These are phyloP conservation scores for Gymnoscopelus microlampas DNA, from an alignment of 2,797 vertebrate species.

Conservation along the genomic window DNA sequence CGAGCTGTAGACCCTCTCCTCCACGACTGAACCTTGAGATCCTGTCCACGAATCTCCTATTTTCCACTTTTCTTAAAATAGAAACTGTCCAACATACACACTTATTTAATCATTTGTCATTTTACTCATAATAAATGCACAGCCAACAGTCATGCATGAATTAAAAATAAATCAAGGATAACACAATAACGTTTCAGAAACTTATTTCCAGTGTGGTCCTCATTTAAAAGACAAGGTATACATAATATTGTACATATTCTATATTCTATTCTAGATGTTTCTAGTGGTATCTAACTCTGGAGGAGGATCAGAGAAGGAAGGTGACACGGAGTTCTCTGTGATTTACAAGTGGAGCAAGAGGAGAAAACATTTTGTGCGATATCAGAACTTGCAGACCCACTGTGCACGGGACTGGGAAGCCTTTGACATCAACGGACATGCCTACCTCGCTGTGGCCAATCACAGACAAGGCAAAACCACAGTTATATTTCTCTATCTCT, in stretches of 20 bases:
- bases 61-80: too few species aligned
- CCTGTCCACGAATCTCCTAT: too few species aligned
- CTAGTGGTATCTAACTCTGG: conserved; percentile 94
- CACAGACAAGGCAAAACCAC: conserved; percentile 89
- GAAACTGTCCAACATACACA: too few species aligned
- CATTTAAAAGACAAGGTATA: too few species aligned
- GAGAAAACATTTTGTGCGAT: conserved; percentile 84
- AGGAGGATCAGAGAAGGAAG: conserved; percentile 58
- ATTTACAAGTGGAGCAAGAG: conserved; percentile 95
- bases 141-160: too few species aligned
- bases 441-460: conserved; percentile 95
- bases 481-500: not conserved
- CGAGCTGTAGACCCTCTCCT: too few species aligned
- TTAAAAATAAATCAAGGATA: too few species aligned
- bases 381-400: conserved; percentile 90
- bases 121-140: too few species aligned
- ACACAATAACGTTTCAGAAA: too few species aligned
- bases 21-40: too few species aligned
- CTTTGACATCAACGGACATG: conserved; percentile 87
- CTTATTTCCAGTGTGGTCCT: too few species aligned
- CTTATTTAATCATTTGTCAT: too few species aligned
- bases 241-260: conserved; percentile 16
- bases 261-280: conserved; percentile 81
- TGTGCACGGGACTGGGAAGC: conserved; percentile 98
- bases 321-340: conserved; percentile 82